Evolutionary conservation across 1,140 invertebrate genomes (phyloP).

Genomic region (Arctopsyche grandis): DNA sequence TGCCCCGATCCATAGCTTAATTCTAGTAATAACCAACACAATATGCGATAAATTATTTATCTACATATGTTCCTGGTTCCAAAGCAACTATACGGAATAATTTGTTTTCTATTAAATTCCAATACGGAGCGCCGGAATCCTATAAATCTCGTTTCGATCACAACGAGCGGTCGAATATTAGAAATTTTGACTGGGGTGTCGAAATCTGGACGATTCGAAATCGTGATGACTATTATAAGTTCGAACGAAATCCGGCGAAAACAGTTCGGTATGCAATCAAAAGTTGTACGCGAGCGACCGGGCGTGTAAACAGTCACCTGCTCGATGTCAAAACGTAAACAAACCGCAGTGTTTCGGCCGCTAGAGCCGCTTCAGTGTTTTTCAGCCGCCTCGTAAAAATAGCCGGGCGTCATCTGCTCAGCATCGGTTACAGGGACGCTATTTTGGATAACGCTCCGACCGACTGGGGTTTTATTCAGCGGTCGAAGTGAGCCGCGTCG

Average conservation of each 20-base stretch:
- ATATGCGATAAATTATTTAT: too few species aligned
- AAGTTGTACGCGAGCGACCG: neutral
- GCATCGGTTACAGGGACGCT: constrained; percentile 21
- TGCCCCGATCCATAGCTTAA: too few species aligned
- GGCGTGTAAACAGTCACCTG: neutral
- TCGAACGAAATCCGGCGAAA: neutral
- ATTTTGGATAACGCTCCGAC: neutral
- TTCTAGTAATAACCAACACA: too few species aligned
- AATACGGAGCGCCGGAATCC: too few species aligned
- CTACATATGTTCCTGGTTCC: too few species aligned
- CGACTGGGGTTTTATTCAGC: neutral
- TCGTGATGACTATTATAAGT: too few species aligned
- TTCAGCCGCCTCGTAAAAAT: constrained; percentile 1
- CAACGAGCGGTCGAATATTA: too few species aligned
- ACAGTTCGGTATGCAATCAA: constrained; percentile 40
- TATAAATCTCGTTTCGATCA: too few species aligned
- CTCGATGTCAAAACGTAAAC: neutral
- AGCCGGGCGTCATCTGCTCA: constrained; percentile 24
- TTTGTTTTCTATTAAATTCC: too few species aligned
- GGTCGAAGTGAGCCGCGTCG: neutral
- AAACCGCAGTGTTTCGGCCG: neutral
- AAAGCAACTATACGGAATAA: too few species aligned
- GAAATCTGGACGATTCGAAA: too few species aligned
- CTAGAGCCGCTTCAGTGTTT: neutral
- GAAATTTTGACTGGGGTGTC: too few species aligned